Evolutionary conservation across 2,797 vertebrate species (phyloP), one percentile per base, ranked within the genome.

Genomic region (Sebastes umbrosus): DNA sequence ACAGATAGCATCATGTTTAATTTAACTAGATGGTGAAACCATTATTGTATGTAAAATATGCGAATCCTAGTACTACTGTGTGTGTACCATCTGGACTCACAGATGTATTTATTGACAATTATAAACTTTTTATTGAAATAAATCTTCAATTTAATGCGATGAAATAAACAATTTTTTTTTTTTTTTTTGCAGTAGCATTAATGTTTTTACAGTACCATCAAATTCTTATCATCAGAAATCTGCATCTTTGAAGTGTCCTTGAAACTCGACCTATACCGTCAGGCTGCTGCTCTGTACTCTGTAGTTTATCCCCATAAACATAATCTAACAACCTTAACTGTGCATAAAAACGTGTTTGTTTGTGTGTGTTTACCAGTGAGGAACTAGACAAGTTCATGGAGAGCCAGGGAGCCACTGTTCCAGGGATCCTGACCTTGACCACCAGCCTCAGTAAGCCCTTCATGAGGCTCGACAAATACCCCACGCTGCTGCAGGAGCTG

Each of bases 381-480:
- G 97, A 98, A 69, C 93, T 99, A 73, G 98, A 97, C 82, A 97
- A 97, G 90, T 99, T 99, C 92, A 99, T 99, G 98, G 98, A 99
- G 94, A 96, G 94, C 86, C 98, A 99, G 93, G 98, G 99, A 67
- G 97, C 97, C 1, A 95, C 94, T 68, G 93, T 93, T 77, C 96
- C 97, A 5, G 98, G 99, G 10, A 97, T 99, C 84, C 95, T 99
- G 78, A 97, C 97, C 73, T 94, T 99, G 89, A 99, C 99, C 80
- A 98, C 97, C 69, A 98, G 97, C 82, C 97, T 99, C 91, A 99
- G 99, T 94, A 99, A 97, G 86, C 98, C 99, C 39, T 99, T 99
- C 93, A 97, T 98, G 95, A 96, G 99, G 85, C 96, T 99, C 69
- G 99, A 99, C 85, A 99, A 99, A 84, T 99, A 99, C 3, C 96